A percentile compares a stretch with the other conserved stretches of the same genome.
These are phyloP conservation scores for Cichladusa arquata DNA, from an alignment of 2,113 vertebrate species.

Conservation along the genomic window DNA sequence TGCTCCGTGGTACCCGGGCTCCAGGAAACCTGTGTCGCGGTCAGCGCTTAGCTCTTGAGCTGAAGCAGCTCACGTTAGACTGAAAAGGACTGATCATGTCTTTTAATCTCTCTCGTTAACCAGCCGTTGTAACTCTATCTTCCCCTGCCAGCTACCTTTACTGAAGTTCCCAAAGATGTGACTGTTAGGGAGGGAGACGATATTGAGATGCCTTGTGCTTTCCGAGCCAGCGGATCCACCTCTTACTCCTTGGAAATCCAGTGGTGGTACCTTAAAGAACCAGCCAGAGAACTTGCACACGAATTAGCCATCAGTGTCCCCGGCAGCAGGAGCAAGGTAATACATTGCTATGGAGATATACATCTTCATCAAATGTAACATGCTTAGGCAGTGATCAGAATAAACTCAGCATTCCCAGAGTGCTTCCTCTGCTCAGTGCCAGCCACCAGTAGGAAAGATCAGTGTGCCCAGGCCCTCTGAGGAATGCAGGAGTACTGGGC, in stretches of 20 bases:
- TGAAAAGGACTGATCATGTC: neutral
- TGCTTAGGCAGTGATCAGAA: neutral
- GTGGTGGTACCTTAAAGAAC: constrained; percentile 94
- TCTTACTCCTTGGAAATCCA: constrained; percentile 95
- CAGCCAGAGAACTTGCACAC: constrained; percentile 80
- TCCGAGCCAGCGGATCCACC: constrained; percentile 85
- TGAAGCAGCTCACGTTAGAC: neutral
- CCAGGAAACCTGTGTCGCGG: neutral
- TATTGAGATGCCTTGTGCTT: constrained; percentile 96
- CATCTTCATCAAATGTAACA: neutral
- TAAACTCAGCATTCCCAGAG: neutral
- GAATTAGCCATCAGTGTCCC: constrained; percentile 86
- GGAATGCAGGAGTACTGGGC: neutral
- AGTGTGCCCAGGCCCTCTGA: neutral
- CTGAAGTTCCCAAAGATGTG: constrained; percentile 94
- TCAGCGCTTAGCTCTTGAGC: neutral
- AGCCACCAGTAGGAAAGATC: accelerated
- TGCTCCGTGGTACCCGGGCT: neutral
- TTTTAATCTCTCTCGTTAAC: constrained; percentile 38
- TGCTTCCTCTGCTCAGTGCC: neutral
- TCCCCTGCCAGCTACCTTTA: constrained; percentile 83
- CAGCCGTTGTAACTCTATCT: constrained; percentile 66
- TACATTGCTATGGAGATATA: neutral
- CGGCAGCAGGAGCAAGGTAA: constrained; percentile 87
- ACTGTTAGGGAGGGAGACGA: constrained; percentile 92